phyloP scores from a whole-genome alignment of 2,888 invertebrate species.

The Cryptophagus acutangulus region DNA sequence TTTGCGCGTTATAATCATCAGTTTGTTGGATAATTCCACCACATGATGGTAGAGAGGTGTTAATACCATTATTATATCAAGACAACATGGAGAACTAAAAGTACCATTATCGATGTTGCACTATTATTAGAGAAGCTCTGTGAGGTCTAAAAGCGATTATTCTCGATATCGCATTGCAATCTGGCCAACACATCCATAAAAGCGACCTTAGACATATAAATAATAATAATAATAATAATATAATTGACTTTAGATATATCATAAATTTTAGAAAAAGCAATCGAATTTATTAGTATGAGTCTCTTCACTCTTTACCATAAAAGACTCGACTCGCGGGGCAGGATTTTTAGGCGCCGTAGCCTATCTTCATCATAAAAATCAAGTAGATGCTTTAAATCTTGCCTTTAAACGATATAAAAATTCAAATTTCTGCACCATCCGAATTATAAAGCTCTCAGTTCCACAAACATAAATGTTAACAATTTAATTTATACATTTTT shows the following conservation, averaged over 20 bases:
- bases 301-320: slow-evolving; percentile 22
- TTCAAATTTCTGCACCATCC: slow-evolving; percentile 31
- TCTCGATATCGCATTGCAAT: too few relatives aligned
- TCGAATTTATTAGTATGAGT: slow-evolving; percentile 32
- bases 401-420: slow-evolving; percentile 31
- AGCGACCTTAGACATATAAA: too few relatives aligned
- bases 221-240: too few relatives aligned
- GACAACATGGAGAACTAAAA: neutral
- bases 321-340: slow-evolving; percentile 33
- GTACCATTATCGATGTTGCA: slow-evolving; percentile 10
- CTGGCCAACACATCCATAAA: too few relatives aligned
- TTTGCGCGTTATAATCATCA: slow-evolving; percentile 14
- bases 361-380: slow-evolving; percentile 39
- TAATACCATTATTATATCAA: slow-evolving; percentile 2
- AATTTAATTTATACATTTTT: slow-evolving; percentile 28
- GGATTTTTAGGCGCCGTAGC: slow-evolving; percentile 37
- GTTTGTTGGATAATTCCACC: slow-evolving; percentile 2
- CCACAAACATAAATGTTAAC: slow-evolving; percentile 27
- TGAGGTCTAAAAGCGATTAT: too few relatives aligned
- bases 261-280: too few relatives aligned
- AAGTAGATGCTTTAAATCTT: slow-evolving; percentile 28
- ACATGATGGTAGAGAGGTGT: slow-evolving; percentile 3
- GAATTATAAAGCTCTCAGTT: slow-evolving; percentile 32
- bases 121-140: too few relatives aligned
- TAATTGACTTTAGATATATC: too few relatives aligned